Conservation (phyloP, 2,888 invertebrate species). For the Agonum fuliginosum region DNA sequence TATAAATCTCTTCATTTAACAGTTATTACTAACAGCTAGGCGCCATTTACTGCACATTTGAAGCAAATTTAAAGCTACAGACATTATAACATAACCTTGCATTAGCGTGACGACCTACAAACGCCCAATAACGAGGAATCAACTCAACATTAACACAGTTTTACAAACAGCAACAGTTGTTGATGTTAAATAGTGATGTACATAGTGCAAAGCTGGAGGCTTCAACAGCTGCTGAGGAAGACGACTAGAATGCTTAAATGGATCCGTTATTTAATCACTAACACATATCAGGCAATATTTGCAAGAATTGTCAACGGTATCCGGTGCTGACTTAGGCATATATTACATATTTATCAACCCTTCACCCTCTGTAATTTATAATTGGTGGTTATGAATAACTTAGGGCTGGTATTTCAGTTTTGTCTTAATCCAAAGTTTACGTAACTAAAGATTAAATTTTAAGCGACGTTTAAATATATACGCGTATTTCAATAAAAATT, state of each 20-base stretch:
- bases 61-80: conserved; percentile 8
- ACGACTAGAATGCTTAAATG: background rate
- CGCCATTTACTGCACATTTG: conserved; percentile 6
- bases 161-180: too few species aligned
- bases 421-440: too few species aligned
- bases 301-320: too few species aligned
- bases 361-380: too few species aligned
- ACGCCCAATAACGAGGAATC: conserved; percentile 20
- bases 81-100: conserved; percentile 20
- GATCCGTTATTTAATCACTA: conserved; percentile 14
- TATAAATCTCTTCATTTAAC: conserved; percentile 39
- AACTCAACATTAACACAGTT: conserved; percentile 45
- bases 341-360: too few species aligned
- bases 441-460: too few species aligned
- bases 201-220: background rate
- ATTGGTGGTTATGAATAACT: too few species aligned
- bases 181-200: background rate
- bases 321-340: too few species aligned
- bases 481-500: too few species aligned
- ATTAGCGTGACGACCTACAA: conserved; percentile 44
- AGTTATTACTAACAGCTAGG: conserved; percentile 20
- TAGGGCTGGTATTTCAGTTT: too few species aligned
- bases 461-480: too few species aligned
- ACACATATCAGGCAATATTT: background rate
- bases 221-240: conserved; percentile 24